A percentile compares a stretch with the other conserved stretches of the same genome.
These are phyloP conservation scores for Carpatolechia fugitivella DNA, from an alignment of 2,888 invertebrate genomes.

Conservation along the genomic window DNA sequence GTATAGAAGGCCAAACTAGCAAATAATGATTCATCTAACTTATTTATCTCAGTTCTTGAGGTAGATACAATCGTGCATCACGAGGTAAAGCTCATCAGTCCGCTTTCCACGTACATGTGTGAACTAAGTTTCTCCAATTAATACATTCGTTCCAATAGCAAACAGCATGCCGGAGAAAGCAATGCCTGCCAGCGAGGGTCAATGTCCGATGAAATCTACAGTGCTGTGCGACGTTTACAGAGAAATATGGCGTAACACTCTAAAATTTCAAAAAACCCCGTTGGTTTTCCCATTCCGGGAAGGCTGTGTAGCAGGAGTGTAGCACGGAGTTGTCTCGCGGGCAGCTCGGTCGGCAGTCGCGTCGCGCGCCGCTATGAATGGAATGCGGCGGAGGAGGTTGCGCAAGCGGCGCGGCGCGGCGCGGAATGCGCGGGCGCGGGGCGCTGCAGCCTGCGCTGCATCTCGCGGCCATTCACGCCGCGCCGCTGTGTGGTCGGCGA, in stretches of 20 bases:
- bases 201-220: conserved; percentile 72
- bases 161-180: conserved; percentile 75
- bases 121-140: conserved; percentile 79
- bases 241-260: conserved; percentile 74
- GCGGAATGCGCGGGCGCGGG: conserved; percentile 37
- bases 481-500: conserved; percentile 59
- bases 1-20: too few relatives aligned
- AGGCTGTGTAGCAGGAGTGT: conserved; percentile 33
- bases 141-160: conserved; percentile 80
- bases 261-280: conserved; percentile 68
- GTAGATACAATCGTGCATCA: background rate
- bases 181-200: conserved; percentile 60
- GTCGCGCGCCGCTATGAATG: conserved; percentile 37
- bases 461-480: conserved; percentile 71
- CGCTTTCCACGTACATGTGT: conserved; percentile 77
- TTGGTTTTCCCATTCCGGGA: conserved; percentile 60
- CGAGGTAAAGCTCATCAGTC: conserved; percentile 43
- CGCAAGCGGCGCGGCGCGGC: conserved; percentile 31
- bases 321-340: conserved; percentile 28
- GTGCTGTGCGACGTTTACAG: conserved; percentile 69
- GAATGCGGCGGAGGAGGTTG: conserved; percentile 13
- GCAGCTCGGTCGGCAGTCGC: conserved; percentile 30
- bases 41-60: too few relatives aligned
- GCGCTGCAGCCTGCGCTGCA: conserved; percentile 66
- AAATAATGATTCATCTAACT: too few relatives aligned